phyloP scores from a whole-genome alignment of 2,797 vertebrate genomes.

The Amniataba percoides region DNA sequence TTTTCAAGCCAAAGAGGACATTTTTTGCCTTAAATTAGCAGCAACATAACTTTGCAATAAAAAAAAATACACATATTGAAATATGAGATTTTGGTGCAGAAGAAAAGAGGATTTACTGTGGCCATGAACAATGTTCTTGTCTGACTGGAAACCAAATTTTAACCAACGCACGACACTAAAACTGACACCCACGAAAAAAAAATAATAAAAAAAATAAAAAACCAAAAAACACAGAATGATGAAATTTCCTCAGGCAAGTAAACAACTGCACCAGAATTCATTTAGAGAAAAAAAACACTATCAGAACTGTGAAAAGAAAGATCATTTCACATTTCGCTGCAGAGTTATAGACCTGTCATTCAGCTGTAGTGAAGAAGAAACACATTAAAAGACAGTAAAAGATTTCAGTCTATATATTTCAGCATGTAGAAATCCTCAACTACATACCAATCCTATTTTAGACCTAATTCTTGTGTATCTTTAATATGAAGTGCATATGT shows the following conservation, averaged over 20 bases:
- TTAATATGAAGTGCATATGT: background rate
- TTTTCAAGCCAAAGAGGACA: constrained; percentile 19
- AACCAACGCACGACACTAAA: constrained; percentile 15
- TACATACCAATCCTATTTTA: background rate
- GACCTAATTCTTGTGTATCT: no score
- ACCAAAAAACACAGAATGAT: constrained; percentile 14
- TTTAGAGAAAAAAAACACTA: background rate
- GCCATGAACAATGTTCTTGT: background rate
- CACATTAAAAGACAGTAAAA: no score
- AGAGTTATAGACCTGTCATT: background rate
- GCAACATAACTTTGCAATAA: constrained; percentile 1
- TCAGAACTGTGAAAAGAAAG: constrained; percentile 1
- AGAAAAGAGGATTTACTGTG: constrained; percentile 24
- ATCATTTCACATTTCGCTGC: background rate
- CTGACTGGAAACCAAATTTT: constrained; percentile 21
- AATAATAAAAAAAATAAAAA: no score
- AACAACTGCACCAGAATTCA: constrained; percentile 12
- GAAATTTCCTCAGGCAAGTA: constrained; percentile 24
- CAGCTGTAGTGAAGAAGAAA: background rate
- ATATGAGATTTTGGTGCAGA: constrained; percentile 4
- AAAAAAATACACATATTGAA: constrained; percentile 9
- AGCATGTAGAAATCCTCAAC: no score
- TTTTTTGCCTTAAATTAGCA: constrained; percentile 13
- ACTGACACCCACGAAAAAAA: constrained; percentile 31
- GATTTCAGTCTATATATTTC: no score